Evolutionary conservation across 2,113 vertebrate species (phyloP).

Genomic region (Peromyscus leucopus): DNA sequence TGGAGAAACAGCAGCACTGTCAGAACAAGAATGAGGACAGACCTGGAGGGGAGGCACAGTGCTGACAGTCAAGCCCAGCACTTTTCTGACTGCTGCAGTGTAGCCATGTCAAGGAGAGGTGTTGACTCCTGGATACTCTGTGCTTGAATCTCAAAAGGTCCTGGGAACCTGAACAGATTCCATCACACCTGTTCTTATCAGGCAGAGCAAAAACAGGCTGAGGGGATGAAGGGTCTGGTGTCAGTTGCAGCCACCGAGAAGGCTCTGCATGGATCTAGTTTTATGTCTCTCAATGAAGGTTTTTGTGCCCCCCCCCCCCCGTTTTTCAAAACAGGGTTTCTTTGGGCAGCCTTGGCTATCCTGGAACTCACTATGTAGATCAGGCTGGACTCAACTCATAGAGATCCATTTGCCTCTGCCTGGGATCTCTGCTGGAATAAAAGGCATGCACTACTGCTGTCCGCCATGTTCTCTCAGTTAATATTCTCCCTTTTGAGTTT

Average conservation of each 20-base stretch:
- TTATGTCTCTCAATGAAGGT: not conserved
- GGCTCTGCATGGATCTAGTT: not conserved
- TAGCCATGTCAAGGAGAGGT: not conserved
- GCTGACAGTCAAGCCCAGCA: not conserved
- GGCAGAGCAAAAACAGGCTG: not conserved
- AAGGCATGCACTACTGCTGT: not conserved
- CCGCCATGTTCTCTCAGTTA: not conserved
- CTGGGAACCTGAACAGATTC: too few species aligned
- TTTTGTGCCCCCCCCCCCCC: not conserved
- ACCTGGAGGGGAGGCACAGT: fast-evolving
- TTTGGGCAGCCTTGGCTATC: not conserved
- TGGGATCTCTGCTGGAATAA: not conserved
- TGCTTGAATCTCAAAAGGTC: not conserved
- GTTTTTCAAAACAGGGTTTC: not conserved
- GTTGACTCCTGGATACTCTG: fast-evolving
- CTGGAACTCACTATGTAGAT: not conserved
- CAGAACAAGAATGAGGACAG: not conserved
- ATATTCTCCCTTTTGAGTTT: not conserved
- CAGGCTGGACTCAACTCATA: not conserved
- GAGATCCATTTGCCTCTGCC: not conserved
- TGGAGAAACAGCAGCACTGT: not conserved
- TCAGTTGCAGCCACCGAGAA: fast-evolving
- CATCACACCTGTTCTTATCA: not conserved
- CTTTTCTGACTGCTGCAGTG: not conserved
- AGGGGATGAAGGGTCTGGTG: not conserved